Conservation (phyloP, 2,113 vertebrate genomes). For the Microcebus jonahi region DNA sequence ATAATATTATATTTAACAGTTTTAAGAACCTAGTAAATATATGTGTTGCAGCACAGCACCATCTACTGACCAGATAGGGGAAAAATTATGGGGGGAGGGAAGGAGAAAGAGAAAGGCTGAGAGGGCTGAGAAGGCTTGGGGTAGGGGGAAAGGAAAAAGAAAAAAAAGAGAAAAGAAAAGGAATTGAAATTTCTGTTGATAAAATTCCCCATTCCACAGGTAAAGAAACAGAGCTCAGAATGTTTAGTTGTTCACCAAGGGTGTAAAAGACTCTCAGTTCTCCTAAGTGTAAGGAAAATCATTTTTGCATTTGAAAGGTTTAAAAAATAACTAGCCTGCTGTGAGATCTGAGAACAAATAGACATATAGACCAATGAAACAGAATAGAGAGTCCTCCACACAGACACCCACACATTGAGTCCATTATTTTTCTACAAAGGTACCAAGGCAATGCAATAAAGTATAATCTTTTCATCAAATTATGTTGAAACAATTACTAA, state of each 20-base stretch:
- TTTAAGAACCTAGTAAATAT: neutral
- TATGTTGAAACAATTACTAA: neutral
- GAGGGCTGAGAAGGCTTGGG: neutral
- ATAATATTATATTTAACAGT: constrained; percentile 50
- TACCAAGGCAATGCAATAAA: neutral
- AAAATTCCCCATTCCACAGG: neutral
- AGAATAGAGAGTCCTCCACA: neutral
- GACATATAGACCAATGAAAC: neutral
- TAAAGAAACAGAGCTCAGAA: neutral
- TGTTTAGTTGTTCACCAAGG: neutral
- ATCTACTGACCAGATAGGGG: constrained; percentile 79
- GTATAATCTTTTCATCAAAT: neutral
- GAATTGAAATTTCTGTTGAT: neutral
- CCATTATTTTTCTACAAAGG: neutral
- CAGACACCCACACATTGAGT: neutral
- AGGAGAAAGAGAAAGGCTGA: neutral
- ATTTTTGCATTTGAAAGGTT: neutral
- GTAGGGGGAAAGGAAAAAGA: too few species aligned
- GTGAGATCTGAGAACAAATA: neutral
- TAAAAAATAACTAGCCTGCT: neutral
- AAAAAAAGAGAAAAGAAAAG: neutral
- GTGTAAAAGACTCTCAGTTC: neutral
- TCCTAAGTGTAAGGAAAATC: neutral
- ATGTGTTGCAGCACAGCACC: constrained; percentile 84
- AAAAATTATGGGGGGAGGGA: neutral